These are phyloP conservation scores for Lineus longissimus DNA, from an alignment of 1,140 invertebrate genomes.

Conservation along the genomic window DNA sequence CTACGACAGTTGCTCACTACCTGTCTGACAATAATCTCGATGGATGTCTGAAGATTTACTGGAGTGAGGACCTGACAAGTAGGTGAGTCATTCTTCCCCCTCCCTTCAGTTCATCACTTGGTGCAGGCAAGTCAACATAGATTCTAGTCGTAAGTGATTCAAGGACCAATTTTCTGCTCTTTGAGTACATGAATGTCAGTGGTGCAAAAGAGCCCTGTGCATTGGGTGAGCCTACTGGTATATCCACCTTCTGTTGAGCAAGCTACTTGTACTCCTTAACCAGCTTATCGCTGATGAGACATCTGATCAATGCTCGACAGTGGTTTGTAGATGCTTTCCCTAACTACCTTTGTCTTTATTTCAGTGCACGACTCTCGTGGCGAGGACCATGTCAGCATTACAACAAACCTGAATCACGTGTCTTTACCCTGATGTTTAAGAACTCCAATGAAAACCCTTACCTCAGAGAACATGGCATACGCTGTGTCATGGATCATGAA, in stretches of 20 bases:
- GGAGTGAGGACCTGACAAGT: conserved; percentile 42
- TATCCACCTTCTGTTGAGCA: no score
- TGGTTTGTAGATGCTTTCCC: neutral
- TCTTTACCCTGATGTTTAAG: conserved; percentile 46
- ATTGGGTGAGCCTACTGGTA: no score
- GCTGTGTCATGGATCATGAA: conserved; percentile 49
- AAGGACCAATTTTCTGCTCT: neutral
- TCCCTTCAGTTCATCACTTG: neutral
- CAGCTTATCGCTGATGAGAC: no score
- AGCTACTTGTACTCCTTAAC: no score
- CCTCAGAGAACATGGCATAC: conserved; percentile 43
- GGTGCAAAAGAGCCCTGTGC: no score
- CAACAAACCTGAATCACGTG: conserved; percentile 41
- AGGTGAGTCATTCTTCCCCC: conserved; percentile 29
- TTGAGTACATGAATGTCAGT: neutral
- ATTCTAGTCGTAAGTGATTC: neutral
- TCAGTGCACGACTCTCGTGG: conserved; percentile 48
- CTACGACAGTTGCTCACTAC: conserved; percentile 36
- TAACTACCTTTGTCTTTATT: conserved; percentile 19
- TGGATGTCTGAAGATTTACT: conserved; percentile 42
- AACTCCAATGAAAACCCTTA: conserved; percentile 42
- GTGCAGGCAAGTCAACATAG: neutral
- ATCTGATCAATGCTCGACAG: no score
- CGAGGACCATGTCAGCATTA: conserved; percentile 39
- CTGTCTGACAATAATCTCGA: conserved; percentile 39